Evolutionary conservation across 2,113 vertebrate genomes (phyloP).

Genomic region (Thunnus maccoyii): DNA sequence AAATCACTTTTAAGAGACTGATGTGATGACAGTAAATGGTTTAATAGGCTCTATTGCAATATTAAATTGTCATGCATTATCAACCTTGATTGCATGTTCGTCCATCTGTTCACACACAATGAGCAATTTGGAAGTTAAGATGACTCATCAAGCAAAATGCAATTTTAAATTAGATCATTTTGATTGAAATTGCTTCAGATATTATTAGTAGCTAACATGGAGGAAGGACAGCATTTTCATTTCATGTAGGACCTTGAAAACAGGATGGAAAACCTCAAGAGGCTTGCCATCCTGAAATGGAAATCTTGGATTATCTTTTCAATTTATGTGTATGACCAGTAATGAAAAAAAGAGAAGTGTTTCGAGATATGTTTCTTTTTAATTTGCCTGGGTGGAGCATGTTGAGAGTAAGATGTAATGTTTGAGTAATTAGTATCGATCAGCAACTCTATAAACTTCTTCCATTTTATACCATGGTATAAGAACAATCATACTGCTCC

Average conservation of each 20-base stretch:
- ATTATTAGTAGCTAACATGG: constrained; percentile 14
- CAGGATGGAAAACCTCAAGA: not conserved
- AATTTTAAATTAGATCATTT: constrained; percentile 36
- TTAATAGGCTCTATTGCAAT: constrained; percentile 42
- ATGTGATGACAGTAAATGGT: constrained; percentile 32
- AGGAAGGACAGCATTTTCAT: not conserved
- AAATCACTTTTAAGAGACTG: constrained; percentile 58
- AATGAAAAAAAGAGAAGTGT: not conserved
- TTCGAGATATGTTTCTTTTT: not conserved
- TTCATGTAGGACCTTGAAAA: not conserved
- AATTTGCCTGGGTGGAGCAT: no score
- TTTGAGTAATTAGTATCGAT: not conserved
- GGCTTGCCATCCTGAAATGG: not conserved
- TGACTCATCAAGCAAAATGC: constrained; percentile 33
- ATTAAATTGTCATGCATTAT: constrained; percentile 54
- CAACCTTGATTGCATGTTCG: constrained; percentile 45
- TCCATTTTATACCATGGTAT: not conserved
- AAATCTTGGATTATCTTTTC: not conserved
- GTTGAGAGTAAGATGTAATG: not conserved
- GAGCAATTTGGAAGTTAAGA: constrained; percentile 33
- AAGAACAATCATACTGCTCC: not conserved
- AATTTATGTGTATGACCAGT: not conserved
- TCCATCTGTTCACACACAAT: constrained; percentile 52
- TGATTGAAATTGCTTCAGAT: constrained; percentile 21
- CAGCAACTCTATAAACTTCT: not conserved